These are phyloP conservation scores for Stomatorhinus ivindoensis DNA, from an alignment of 2,113 vertebrate species.

Conservation along the genomic window DNA sequence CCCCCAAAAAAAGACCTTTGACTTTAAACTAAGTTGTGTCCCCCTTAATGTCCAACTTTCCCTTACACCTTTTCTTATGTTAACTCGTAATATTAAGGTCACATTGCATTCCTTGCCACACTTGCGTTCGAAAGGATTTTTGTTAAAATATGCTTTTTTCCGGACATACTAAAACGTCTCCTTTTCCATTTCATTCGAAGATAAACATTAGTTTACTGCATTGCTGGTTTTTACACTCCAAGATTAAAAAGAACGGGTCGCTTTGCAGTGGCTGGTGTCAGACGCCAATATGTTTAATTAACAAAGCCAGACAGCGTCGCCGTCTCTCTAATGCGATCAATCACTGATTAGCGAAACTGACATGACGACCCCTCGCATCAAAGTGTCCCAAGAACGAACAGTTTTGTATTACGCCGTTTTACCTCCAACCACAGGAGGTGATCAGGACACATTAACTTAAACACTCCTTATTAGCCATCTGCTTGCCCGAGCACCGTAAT, in stretches of 20 bases:
- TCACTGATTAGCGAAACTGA: not conserved
- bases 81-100: not conserved
- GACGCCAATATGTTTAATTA: not conserved
- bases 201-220: not conserved
- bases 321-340: not conserved
- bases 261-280: not conserved
- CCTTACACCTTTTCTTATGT: not conserved
- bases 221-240: not conserved
- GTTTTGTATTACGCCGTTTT: not conserved
- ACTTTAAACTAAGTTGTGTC: not conserved
- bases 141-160: not conserved
- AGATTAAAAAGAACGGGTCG: too few species aligned
- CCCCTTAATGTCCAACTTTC: not conserved
- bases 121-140: not conserved
- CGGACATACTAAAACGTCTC: not conserved
- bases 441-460: conserved; percentile 8
- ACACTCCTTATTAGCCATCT: conserved; percentile 16
- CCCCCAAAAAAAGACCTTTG: not conserved
- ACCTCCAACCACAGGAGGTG: not conserved
- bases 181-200: not conserved
- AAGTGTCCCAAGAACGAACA: not conserved
- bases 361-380: not conserved
- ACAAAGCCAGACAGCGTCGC: not conserved
- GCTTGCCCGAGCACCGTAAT: not conserved
- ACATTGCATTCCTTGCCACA: not conserved